Conservation (phyloP, 2,888 invertebrate genomes). For the Acanthosepion esculentum region DNA sequence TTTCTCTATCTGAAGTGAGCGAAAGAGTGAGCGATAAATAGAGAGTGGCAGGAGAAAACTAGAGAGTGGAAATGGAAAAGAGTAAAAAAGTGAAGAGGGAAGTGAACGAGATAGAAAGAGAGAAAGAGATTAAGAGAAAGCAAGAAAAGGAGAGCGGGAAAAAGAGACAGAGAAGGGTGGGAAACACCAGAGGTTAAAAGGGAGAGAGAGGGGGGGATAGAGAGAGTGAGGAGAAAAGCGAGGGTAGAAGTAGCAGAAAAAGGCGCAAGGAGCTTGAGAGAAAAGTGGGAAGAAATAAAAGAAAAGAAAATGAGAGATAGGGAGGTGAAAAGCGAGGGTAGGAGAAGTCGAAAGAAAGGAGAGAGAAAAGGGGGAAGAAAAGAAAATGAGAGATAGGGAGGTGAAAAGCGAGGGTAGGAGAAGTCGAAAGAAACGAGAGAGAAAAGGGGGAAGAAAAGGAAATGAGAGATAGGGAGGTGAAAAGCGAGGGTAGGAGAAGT, state of each 20-base stretch:
- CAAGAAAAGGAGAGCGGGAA: too few relatives aligned
- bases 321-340: neutral
- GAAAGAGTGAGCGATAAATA: neutral
- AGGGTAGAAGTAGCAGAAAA: neutral
- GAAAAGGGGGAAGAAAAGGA: neutral
- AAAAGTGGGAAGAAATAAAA: neutral
- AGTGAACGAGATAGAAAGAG: neutral
- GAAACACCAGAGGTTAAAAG: too few relatives aligned
- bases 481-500: too few relatives aligned
- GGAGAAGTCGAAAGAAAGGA: too few relatives aligned
- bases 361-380: neutral
- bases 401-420: neutral
- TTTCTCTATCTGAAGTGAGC: neutral
- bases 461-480: too few relatives aligned
- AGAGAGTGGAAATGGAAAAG: too few relatives aligned
- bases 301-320: accelerated
- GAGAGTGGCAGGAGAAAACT: neutral
- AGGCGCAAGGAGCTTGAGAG: neutral
- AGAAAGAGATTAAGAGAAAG: too few relatives aligned
- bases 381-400: neutral
- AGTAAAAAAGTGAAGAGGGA: neutral
- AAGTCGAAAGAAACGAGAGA: neutral
- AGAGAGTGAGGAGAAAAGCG: neutral
- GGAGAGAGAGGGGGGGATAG: too few relatives aligned
- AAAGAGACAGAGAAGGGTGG: too few relatives aligned